phyloP scores from a whole-genome alignment of 2,888 invertebrate genomes.

The Chymomyza fuscimana region DNA sequence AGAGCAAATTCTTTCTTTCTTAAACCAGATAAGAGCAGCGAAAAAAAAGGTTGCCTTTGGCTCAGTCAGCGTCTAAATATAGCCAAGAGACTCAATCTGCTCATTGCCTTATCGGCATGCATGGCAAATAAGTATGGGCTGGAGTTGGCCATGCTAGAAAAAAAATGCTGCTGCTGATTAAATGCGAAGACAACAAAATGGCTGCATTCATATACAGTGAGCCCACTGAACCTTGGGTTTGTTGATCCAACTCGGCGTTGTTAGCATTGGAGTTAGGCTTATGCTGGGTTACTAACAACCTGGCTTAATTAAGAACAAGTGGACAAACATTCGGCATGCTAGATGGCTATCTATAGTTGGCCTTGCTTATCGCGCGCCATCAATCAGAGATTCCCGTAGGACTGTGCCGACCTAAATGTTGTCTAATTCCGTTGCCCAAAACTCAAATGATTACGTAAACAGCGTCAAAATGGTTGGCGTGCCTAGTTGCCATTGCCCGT shows the following conservation, averaged over 20 bases:
- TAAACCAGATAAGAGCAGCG: constrained; percentile 27
- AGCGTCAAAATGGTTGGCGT: constrained; percentile 45
- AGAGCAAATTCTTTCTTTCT: constrained; percentile 69
- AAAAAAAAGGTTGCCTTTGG: constrained; percentile 39
- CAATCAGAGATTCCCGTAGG: constrained; percentile 59
- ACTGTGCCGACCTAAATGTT: constrained; percentile 48
- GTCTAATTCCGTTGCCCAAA: constrained; percentile 24
- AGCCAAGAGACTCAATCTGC: constrained; percentile 55
- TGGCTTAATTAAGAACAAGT: constrained; percentile 73
- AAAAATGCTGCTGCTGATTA: constrained; percentile 49
- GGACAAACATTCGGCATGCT: constrained; percentile 43
- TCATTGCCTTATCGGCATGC: constrained; percentile 51
- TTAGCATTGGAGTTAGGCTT: constrained; percentile 4
- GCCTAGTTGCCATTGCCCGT: constrained; percentile 48
- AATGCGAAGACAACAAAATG: constrained; percentile 56
- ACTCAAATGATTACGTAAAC: constrained; percentile 40
- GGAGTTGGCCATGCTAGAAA: not conserved
- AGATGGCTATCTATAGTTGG: constrained; percentile 44
- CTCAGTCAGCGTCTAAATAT: constrained; percentile 38
- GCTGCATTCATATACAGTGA: constrained; percentile 27
- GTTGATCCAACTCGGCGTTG: not conserved
- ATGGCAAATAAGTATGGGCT: not conserved
- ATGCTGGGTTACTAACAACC: constrained; percentile 42
- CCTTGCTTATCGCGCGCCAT: constrained; percentile 69
- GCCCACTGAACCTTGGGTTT: constrained; percentile 7